Base-by-base conservation (phyloP, 2,797 vertebrate genomes). In the Myotis daubentonii region DNA sequence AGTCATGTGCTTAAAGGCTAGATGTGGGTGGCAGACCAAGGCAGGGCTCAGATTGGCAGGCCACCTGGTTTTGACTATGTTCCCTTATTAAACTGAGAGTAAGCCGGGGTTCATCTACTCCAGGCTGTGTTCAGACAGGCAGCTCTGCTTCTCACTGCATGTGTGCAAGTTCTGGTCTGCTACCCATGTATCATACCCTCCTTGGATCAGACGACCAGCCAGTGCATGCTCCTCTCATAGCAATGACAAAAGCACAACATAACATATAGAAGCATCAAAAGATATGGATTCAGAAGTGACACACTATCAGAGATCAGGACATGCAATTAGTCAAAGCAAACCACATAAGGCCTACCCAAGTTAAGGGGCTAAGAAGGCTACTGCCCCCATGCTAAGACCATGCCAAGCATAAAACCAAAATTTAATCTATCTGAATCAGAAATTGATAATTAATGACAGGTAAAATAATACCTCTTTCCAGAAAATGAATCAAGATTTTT, bases 401-500 rank as follows among this genome's bases (percentile, higher is more conserved):
- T 1, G 2, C 5, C 6, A 49, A 78, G 8, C 4, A 41, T n/a
- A 44, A 91, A 85, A 20, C 2, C 22, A 53, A 47, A 78, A 55
- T 53, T 71, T 8, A 66, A 9, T 62, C 44, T 49, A 17, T 1
- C 17, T 68, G 8, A 38, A 30, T 53, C 49, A 94, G 6, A 83
- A 87, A 33, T 28, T 2, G 12, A 89, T 25, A 84, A 60, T 72
- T 87, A 66, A 16, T 66, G 7, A n/a, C 19, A 53, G 22, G 16
- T 38, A 33, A 9, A 72, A 28, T 82, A 23, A 68, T 47, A 60
- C 2, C 17, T 38, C 0, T 76, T n/a, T 49, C 3, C n/a, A 89
- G 47, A 91, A 79, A 62, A 65, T 23, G 28, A 92, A 70, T 78
- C 2, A 74, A 22, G 7, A 62, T 36, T 72, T 91, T 68, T 86